phyloP scores from a whole-genome alignment of 1,140 invertebrate species.

The Philotrypesis tridentata region DNA sequence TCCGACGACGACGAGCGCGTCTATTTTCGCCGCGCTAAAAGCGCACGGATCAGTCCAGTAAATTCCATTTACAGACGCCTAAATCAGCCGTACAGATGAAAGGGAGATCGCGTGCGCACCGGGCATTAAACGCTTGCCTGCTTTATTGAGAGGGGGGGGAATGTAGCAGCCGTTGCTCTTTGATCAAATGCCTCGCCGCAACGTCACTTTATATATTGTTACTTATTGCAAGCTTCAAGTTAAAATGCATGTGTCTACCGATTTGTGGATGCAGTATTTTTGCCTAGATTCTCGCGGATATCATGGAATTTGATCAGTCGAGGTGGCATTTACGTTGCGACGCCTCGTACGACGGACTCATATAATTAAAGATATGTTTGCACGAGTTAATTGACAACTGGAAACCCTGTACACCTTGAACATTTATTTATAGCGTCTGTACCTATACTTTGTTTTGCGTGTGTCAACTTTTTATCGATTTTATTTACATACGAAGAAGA shows the following conservation, averaged over 20 bases:
- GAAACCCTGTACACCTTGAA: not conserved
- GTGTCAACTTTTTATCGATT: not conserved
- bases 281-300: not conserved
- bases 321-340: slow-evolving; percentile 7
- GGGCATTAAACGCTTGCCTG: slow-evolving; percentile 15
- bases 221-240: slow-evolving; percentile 1
- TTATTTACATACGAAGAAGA: not conserved
- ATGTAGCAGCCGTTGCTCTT: slow-evolving; percentile 9
- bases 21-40: slow-evolving; percentile 26
- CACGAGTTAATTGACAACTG: not conserved
- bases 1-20: not conserved
- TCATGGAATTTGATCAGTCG: not conserved
- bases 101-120: slow-evolving; percentile 33
- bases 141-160: slow-evolving; percentile 11
- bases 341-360: not conserved
- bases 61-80: slow-evolving; percentile 55
- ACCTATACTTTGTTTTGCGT: no score
- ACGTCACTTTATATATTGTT: slow-evolving; percentile 19
- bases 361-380: slow-evolving; percentile 19
- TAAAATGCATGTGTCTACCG: not conserved
- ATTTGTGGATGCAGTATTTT: not conserved
- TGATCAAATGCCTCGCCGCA: slow-evolving; percentile 21
- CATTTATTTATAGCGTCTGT: not conserved
- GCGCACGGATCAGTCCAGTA: slow-evolving; percentile 37
- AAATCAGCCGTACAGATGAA: slow-evolving; percentile 52